Evolutionary conservation across 2,113 vertebrate genomes (phyloP), one percentile per base, ranked within the genome.

Genomic region (Hylia prasina): DNA sequence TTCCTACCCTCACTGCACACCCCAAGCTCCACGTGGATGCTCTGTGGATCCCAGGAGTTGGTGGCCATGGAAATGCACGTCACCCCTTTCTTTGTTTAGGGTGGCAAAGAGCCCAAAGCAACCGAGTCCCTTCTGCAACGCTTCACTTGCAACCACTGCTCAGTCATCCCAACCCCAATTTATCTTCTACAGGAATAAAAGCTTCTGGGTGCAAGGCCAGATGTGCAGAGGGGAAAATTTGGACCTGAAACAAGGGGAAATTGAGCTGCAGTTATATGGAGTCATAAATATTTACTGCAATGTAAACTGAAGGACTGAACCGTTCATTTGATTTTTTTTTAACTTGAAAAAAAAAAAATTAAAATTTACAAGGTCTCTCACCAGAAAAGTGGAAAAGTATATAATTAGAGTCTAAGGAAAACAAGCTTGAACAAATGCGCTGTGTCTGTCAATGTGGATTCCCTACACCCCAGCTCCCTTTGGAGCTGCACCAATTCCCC

Each of bases 211-310:
- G 42, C 80, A 92, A 70, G 88, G 76, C 90, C 90, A 96, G 94
- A 90, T 97, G 96, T 90, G 94, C 64, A 88, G 61, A 83, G 48
- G 72, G 92, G 60, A 78, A 95, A 75, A 50, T 61, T 7, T 97
- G 96, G 93, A 86, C 39, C 31, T 4, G 61, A 92, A 96, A 95
- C 89, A 96, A 96, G 92, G 93, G 92, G 90, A 96, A 96, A 96
- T 83, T 93, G 96, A 96, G 77, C 90, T 87, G 40, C 64, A 92
- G 93, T 92, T 96, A 89, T 75, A 94, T 39, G 30, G 86, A 95
- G 88, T 47, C 61, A 88, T 96, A 97, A 97, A 96, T 95, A 97
- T 96, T 96, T 96, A 95, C 90, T 95, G 88, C 82, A 78, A 24
- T 75, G 65, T 96, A 95, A 96, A 95, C 86, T 27, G 48, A 33